phyloP scores from a whole-genome alignment of 37 sponge, comb jelly and placozoan genomes.

The Mnemiopsis leidyi region DNA sequence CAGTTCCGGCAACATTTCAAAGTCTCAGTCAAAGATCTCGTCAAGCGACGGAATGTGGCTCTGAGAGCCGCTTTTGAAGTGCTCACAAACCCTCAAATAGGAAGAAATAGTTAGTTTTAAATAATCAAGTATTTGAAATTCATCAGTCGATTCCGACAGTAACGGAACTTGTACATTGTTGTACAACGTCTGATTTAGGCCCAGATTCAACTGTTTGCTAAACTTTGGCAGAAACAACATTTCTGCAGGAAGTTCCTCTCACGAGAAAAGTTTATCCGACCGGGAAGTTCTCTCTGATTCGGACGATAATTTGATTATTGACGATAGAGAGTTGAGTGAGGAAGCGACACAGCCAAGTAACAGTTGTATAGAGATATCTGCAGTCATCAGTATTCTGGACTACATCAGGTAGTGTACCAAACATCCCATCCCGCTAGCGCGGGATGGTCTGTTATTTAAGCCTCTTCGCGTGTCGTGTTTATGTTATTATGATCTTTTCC shows the following conservation, averaged over 20 bases:
- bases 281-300: not conserved
- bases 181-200: too few relatives aligned
- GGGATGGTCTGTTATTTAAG: too few relatives aligned
- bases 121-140: too few relatives aligned
- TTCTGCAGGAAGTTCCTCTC: not conserved
- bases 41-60: slow-evolving; percentile 76
- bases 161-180: too few relatives aligned
- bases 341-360: not conserved
- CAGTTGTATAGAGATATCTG: not conserved
- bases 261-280: not conserved
- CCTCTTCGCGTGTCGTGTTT: too few relatives aligned
- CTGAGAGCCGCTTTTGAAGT: slow-evolving; percentile 88
- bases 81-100: slow-evolving; percentile 67
- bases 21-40: slow-evolving; percentile 82
- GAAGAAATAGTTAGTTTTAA: not conserved
- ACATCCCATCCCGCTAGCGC: too few relatives aligned
- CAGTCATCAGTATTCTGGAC: not conserved
- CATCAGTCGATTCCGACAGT: too few relatives aligned
- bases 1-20: slow-evolving; percentile 80
- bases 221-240: too few relatives aligned
- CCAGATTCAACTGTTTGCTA: too few relatives aligned
- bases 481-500: too few relatives aligned
- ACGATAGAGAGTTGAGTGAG: not conserved
- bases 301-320: not conserved
- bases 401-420: not conserved